A percentile compares a stretch with the other conserved stretches of the same genome.
These are phyloP conservation scores for Proteles cristata DNA, from an alignment of 2,113 vertebrate species.

Conservation along the genomic window DNA sequence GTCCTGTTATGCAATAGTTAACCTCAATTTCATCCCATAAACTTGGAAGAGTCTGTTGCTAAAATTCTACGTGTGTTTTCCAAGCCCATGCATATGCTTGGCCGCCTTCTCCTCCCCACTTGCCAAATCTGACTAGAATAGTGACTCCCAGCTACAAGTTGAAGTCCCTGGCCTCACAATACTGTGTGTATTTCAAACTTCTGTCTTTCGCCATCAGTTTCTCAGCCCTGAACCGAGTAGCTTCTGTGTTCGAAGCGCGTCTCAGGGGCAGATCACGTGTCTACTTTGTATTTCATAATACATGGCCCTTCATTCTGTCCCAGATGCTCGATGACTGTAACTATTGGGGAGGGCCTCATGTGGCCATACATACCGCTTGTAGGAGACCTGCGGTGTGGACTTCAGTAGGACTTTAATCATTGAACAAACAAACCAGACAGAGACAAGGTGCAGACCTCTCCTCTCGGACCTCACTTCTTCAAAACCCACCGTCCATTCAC, in stretches of 20 bases:
- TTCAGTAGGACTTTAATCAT: too few species aligned
- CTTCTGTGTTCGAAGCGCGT: not conserved
- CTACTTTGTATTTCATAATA: not conserved
- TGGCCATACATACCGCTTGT: fast-evolving
- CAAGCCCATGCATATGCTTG: not conserved
- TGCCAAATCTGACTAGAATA: not conserved
- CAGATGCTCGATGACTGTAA: fast-evolving
- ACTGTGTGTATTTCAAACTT: not conserved
- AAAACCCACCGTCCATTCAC: fast-evolving
- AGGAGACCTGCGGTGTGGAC: fast-evolving
- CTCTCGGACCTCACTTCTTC: not conserved
- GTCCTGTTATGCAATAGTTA: not conserved
- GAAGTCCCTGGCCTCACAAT: not conserved
- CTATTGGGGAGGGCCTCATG: fast-evolving
- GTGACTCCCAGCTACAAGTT: not conserved
- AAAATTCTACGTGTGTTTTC: not conserved
- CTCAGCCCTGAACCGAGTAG: not conserved
- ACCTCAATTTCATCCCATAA: not conserved
- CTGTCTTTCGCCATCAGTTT: not conserved
- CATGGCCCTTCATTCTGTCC: not conserved
- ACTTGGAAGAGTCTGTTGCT: not conserved
- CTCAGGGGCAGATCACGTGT: not conserved
- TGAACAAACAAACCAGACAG: too few species aligned
- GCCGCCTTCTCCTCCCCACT: not conserved
- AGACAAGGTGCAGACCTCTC: not conserved